Percentiles rank a stretch among this genome's conserved stretches.
Conservation (phyloP, 2,888 invertebrate species). For the Cyclophora punctaria region DNA sequence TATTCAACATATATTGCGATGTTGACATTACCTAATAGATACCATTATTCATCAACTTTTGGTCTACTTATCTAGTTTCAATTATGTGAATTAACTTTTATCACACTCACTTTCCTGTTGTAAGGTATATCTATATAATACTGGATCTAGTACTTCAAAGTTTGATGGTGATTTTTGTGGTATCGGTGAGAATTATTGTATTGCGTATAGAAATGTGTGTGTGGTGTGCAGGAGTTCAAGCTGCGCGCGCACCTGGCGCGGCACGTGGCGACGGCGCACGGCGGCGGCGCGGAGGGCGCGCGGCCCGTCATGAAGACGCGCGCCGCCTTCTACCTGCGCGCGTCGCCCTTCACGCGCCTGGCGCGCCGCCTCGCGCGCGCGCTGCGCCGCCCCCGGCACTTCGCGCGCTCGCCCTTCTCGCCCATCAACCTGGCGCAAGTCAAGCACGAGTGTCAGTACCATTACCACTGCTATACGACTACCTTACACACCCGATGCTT, state of each 20-base stretch:
- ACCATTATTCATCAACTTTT: too few species aligned
- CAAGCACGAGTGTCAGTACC: slow-evolving; percentile 88
- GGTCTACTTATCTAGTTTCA: too few species aligned
- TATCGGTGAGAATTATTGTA: neutral
- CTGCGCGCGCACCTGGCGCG: slow-evolving; percentile 94
- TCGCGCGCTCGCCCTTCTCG: slow-evolving; percentile 90
- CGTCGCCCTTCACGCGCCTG: slow-evolving; percentile 91
- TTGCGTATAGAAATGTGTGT: neutral
- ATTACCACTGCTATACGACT: neutral
- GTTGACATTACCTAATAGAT: neutral
- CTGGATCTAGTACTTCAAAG: too few species aligned
- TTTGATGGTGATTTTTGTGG: too few species aligned
- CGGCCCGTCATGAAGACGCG: slow-evolving; percentile 98
- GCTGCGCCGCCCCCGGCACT: slow-evolving; percentile 87
- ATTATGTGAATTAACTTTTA: too few species aligned
- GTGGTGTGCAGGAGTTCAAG: slow-evolving; percentile 84
- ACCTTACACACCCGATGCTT: too few species aligned
- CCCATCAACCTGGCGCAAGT: slow-evolving; percentile 85
- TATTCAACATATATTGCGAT: neutral
- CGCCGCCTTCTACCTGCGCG: slow-evolving; percentile 95
- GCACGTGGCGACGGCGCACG: slow-evolving; percentile 95
- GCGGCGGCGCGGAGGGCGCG: slow-evolving; percentile 77
- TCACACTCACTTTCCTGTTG: neutral
- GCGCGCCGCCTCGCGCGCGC: slow-evolving; percentile 91
- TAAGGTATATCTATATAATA: neutral